Evolutionary conservation across 2,113 vertebrate species (phyloP).

Genomic region (Dunckerocampus dactyliophorus): DNA sequence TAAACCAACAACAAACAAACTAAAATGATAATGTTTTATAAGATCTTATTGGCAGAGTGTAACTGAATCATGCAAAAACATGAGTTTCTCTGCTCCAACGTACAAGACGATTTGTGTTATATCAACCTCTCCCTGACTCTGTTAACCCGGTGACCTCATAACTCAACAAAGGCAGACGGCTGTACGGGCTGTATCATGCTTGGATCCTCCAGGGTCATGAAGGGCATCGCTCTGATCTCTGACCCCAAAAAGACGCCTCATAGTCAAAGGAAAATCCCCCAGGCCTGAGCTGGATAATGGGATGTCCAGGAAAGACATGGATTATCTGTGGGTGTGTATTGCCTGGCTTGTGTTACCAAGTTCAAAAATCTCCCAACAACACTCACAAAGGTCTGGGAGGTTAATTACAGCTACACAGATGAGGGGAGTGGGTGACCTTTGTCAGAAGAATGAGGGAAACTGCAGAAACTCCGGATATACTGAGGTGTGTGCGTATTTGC

Average conservation of each 20-base stretch:
- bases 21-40: too few species aligned
- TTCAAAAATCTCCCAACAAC: constrained; percentile 24
- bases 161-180: constrained; percentile 10
- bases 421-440: constrained; percentile 61
- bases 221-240: constrained; percentile 58
- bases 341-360: constrained; percentile 43
- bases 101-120: constrained; percentile 22
- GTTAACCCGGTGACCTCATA: constrained; percentile 33
- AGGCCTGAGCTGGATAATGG: constrained; percentile 62
- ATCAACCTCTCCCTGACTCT: constrained; percentile 24
- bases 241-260: constrained; percentile 58
- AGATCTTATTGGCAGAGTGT: not conserved
- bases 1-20: too few species aligned
- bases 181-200: constrained; percentile 21
- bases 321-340: constrained; percentile 40
- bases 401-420: constrained; percentile 72
- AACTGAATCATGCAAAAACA: constrained; percentile 1
- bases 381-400: constrained; percentile 43
- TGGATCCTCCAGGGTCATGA: constrained; percentile 47
- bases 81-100: not conserved
- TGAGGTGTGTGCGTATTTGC: constrained; percentile 11
- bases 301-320: constrained; percentile 57
- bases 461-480: constrained; percentile 18
- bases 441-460: not conserved
- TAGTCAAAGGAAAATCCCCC: constrained; percentile 53